Evolutionary conservation across 1,140 invertebrate genomes (phyloP).

Genomic region (Neodiprion pinetum): DNA sequence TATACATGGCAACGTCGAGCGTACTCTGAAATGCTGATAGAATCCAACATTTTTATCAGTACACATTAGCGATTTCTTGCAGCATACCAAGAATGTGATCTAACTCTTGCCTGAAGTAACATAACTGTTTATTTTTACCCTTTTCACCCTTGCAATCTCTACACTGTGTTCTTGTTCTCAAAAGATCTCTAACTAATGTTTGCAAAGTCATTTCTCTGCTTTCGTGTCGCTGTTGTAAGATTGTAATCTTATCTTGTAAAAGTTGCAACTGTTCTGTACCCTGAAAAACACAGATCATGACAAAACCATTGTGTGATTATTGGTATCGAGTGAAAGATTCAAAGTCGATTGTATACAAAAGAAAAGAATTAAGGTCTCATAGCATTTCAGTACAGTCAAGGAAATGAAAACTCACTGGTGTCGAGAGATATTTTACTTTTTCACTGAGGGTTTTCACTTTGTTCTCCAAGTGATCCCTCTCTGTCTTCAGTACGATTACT

Average conservation of each 20-base stretch:
- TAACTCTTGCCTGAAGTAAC: constrained; percentile 60
- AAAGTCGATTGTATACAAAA: neutral
- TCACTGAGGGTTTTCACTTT: constrained; percentile 58
- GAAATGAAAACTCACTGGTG: constrained; percentile 47
- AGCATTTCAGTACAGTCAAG: neutral
- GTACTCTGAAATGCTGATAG: neutral
- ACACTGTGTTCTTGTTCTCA: constrained; percentile 52
- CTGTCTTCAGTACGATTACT: constrained; percentile 62
- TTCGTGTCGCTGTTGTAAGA: constrained; percentile 61
- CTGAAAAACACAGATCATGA: constrained; percentile 36
- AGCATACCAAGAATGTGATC: constrained; percentile 61
- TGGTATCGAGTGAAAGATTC: neutral
- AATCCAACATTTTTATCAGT: constrained; percentile 30
- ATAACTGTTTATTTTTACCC: constrained; percentile 58
- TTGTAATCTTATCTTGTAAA: constrained; percentile 59
- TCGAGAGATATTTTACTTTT: constrained; percentile 57
- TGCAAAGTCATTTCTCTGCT: constrained; percentile 61
- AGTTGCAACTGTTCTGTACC: constrained; percentile 55
- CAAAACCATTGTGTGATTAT: neutral
- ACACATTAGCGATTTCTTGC: constrained; percentile 55
- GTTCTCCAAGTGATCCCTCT: constrained; percentile 66
- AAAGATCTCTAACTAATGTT: constrained; percentile 58
- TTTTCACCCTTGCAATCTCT: constrained; percentile 52
- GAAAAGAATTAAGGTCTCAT: neutral
- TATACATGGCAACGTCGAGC: constrained; percentile 1